phyloP scores from a whole-genome alignment of 2,113 vertebrate genomes.

The Heloderma charlesbogerti region DNA sequence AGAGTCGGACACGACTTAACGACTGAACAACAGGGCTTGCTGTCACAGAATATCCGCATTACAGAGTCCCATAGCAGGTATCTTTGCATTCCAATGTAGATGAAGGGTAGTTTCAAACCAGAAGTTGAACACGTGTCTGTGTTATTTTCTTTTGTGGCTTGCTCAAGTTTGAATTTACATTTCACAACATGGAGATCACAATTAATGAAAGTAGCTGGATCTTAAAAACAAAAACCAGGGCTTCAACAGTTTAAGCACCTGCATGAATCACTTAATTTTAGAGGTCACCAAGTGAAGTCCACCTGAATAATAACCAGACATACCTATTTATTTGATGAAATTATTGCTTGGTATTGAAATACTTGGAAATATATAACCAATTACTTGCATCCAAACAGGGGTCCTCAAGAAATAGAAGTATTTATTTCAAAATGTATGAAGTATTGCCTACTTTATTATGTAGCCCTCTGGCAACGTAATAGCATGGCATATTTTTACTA shows the following conservation, averaged over 20 bases:
- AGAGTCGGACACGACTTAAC: too few relatives aligned
- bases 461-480: constrained; percentile 80
- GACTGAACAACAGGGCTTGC: too few relatives aligned
- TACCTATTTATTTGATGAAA: constrained; percentile 24
- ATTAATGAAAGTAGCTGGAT: constrained; percentile 46
- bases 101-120: constrained; percentile 49
- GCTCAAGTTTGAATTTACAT: constrained; percentile 45
- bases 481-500: constrained; percentile 81
- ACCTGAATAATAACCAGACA: constrained; percentile 41
- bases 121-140: constrained; percentile 50
- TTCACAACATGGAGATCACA: constrained; percentile 45
- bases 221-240: constrained; percentile 60
- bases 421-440: constrained; percentile 69
- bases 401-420: constrained; percentile 58
- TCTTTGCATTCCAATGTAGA: constrained; percentile 37
- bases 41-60: constrained; percentile 20
- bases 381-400: constrained; percentile 69
- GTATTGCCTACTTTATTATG: constrained; percentile 80
- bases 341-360: constrained; percentile 59
- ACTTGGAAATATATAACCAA: constrained; percentile 25
- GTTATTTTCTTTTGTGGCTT: constrained; percentile 59
- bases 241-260: constrained; percentile 43
- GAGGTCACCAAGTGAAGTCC: constrained; percentile 33
- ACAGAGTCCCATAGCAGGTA: constrained; percentile 45
- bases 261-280: background rate